Evolutionary conservation across 2,888 invertebrate genomes (phyloP).

Genomic region (Watsonalla binaria): DNA sequence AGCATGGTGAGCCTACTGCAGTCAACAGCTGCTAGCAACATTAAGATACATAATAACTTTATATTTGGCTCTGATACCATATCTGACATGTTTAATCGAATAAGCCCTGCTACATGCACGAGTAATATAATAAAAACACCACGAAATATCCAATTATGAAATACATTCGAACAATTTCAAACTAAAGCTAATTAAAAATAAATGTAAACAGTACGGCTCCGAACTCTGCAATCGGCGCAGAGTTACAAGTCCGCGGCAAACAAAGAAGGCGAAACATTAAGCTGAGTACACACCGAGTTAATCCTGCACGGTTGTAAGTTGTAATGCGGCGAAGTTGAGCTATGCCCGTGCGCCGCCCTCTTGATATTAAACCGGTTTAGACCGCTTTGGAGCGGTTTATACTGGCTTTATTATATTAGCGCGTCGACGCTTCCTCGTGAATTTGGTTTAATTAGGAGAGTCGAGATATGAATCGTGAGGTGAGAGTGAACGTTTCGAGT

Average conservation of each 20-base stretch:
- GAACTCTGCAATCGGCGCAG: slow-evolving; percentile 21
- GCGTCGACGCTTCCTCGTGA: slow-evolving; percentile 55
- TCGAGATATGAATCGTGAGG: slow-evolving; percentile 41
- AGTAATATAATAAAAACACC: no score
- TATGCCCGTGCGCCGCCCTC: slow-evolving; percentile 38
- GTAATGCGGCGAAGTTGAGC: slow-evolving; percentile 64
- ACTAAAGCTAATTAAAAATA: slow-evolving; percentile 1
- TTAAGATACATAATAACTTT: no score
- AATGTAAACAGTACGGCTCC: not conserved
- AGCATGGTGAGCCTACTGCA: no score
- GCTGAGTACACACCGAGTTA: slow-evolving; percentile 54
- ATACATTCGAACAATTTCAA: not conserved
- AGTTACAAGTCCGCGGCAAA: slow-evolving; percentile 31
- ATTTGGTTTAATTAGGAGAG: slow-evolving; percentile 59
- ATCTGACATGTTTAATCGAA: no score
- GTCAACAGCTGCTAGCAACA: no score
- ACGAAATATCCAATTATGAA: no score
- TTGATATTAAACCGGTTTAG: slow-evolving; percentile 73
- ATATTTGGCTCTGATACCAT: no score
- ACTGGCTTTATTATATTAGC: slow-evolving; percentile 74
- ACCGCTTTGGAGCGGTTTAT: slow-evolving; percentile 69
- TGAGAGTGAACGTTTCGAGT: slow-evolving; percentile 26
- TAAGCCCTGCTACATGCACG: no score
- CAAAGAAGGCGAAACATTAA: slow-evolving; percentile 58
- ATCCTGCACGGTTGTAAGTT: slow-evolving; percentile 58